Evolutionary conservation across 2,113 vertebrate species (phyloP).

Genomic region (Diphyllodes magnificus): DNA sequence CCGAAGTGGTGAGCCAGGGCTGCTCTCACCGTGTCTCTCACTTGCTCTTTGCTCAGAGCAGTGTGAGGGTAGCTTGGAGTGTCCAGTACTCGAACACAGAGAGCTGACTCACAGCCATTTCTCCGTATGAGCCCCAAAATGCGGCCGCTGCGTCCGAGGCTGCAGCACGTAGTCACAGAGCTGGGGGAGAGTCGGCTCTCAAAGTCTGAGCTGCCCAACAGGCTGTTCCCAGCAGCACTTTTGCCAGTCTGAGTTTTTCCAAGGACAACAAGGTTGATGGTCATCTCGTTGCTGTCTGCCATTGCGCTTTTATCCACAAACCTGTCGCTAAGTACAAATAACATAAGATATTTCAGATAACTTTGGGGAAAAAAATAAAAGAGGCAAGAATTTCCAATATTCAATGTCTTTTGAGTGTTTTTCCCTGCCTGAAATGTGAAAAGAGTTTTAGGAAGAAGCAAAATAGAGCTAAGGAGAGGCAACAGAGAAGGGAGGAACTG

Average conservation of each 20-base stretch:
- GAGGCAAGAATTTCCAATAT: background rate
- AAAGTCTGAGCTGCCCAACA: constrained; percentile 81
- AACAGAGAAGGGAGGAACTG: background rate
- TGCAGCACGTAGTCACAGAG: constrained; percentile 62
- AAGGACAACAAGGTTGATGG: constrained; percentile 77
- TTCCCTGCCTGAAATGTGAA: background rate
- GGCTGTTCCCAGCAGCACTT: constrained; percentile 80
- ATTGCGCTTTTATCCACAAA: background rate
- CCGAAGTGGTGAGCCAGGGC: constrained; percentile 61
- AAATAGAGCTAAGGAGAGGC: background rate
- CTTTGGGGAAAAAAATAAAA: fast-evolving
- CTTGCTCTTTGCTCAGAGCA: constrained; percentile 44
- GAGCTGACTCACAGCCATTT: constrained; percentile 60
- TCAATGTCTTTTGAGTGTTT: background rate
- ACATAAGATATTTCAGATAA: background rate
- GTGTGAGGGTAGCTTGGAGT: constrained; percentile 74
- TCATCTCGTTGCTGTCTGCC: constrained; percentile 30
- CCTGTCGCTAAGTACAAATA: background rate
- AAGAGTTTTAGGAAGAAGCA: background rate
- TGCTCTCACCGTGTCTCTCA: constrained; percentile 28
- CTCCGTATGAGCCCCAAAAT: constrained; percentile 56
- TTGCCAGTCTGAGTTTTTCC: constrained; percentile 79
- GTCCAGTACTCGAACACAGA: constrained; percentile 75
- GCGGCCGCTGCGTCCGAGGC: constrained; percentile 41
- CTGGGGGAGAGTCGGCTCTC: constrained; percentile 48